These are phyloP conservation scores for Stictonetta naevosa DNA, from an alignment of 2,113 vertebrate genomes.

Conservation along the genomic window DNA sequence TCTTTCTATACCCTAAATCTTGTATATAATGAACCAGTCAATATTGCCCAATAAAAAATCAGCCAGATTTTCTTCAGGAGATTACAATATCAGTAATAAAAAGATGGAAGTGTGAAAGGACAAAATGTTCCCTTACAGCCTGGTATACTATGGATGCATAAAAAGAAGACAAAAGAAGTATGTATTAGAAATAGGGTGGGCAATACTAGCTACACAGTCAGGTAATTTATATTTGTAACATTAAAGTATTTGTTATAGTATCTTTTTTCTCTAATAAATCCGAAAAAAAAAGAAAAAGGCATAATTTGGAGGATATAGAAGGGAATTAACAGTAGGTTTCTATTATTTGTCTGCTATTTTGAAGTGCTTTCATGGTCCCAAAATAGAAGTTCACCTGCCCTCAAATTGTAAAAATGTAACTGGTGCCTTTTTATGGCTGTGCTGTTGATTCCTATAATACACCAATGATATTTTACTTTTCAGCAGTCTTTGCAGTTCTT, in stretches of 20 bases:
- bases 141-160: not conserved
- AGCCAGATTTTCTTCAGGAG: not conserved
- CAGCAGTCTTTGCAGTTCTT: slow-evolving; percentile 72
- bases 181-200: not conserved
- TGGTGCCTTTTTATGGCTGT: slow-evolving; percentile 16
- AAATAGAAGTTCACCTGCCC: slow-evolving; percentile 45
- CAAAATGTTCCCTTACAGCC: not conserved
- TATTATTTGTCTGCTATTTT: slow-evolving; percentile 23
- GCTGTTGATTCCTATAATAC: slow-evolving; percentile 42
- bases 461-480: slow-evolving; percentile 51
- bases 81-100: not conserved
- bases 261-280: not conserved
- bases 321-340: not conserved
- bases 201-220: not conserved
- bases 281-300: not conserved
- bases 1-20: not conserved
- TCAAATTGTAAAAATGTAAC: slow-evolving; percentile 52
- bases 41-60: not conserved
- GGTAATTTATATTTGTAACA: not conserved
- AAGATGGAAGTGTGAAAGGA: not conserved
- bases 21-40: not conserved
- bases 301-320: not conserved
- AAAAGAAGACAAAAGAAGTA: not conserved
- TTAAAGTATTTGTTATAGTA: not conserved
- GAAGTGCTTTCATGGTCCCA: slow-evolving; percentile 40